Conservation (phyloP, 2,113 vertebrate species). For the Mastomys natalensis region DNA sequence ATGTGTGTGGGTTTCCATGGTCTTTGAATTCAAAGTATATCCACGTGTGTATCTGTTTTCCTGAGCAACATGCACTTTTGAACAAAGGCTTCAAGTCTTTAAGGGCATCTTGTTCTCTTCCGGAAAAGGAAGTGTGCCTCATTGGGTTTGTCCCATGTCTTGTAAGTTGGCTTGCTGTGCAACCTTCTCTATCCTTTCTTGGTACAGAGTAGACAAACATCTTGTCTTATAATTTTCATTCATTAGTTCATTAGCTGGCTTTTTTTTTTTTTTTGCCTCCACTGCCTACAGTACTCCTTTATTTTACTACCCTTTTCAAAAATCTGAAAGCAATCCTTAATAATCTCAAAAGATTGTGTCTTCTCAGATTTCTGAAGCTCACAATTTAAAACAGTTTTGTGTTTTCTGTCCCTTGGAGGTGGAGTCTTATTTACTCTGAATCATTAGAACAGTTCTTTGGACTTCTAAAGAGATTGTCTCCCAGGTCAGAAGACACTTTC, state of each 20-base stretch:
- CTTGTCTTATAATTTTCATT: not conserved
- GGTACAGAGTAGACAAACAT: not conserved
- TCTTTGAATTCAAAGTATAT: conserved; percentile 1
- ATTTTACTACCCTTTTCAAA: conserved; percentile 16
- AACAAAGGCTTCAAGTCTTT: not conserved
- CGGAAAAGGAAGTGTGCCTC: not conserved
- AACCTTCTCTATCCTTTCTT: conserved; percentile 1
- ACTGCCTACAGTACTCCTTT: not conserved
- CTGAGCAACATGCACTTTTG: not conserved
- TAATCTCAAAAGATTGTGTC: not conserved
- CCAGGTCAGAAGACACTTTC: not conserved
- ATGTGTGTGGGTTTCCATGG: not conserved
- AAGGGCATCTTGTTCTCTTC: not conserved
- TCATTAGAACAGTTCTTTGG: not conserved
- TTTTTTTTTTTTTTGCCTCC: not conserved
- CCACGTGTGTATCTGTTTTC: not conserved
- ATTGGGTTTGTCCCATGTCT: not conserved
- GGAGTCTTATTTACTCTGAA: not conserved
- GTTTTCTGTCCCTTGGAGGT: not conserved
- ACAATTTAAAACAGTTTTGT: not conserved
- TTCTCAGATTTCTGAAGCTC: not conserved
- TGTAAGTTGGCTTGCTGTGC: not conserved
- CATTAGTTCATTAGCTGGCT: not conserved
- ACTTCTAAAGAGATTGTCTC: not conserved
- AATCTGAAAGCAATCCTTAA: conserved; percentile 23